Percentiles rank a stretch among this genome's conserved stretches.
These are phyloP conservation scores for Botia almorhae DNA, from an alignment of 2,797 vertebrate species.

Conservation along the genomic window DNA sequence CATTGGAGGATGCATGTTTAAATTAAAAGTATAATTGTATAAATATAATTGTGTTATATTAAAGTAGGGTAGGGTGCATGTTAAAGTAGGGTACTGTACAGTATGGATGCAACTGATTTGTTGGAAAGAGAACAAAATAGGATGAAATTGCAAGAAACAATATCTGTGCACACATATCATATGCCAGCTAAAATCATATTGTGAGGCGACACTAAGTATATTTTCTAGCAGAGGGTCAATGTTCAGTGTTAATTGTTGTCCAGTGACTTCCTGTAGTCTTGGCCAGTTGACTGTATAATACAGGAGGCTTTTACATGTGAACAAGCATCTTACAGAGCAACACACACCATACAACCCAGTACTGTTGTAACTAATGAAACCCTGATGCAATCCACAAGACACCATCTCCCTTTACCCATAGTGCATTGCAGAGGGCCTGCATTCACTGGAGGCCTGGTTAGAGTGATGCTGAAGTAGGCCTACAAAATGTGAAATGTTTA, in stretches of 20 bases:
- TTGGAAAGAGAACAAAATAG: too few species aligned
- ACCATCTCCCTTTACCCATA: slow-evolving; percentile 2
- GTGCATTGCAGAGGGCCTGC: not conserved
- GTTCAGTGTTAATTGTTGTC: not conserved
- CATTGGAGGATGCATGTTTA: too few species aligned
- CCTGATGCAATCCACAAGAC: slow-evolving; percentile 17
- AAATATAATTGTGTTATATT: too few species aligned
- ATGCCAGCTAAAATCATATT: too few species aligned
- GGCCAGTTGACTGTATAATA: slow-evolving; percentile 4
- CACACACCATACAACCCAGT: slow-evolving; percentile 5
- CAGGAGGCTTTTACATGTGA: slow-evolving; percentile 33
- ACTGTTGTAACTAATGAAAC: slow-evolving; percentile 33
- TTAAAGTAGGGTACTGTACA: too few species aligned
- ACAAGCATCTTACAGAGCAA: slow-evolving; percentile 58
- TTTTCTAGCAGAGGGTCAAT: not conserved
- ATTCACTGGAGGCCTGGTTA: slow-evolving; percentile 72
- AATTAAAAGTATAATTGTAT: too few species aligned
- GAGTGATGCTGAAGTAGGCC: slow-evolving; percentile 70
- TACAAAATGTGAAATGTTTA: slow-evolving; percentile 65
- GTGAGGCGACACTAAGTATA: too few species aligned
- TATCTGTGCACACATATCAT: too few species aligned
- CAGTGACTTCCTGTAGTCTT: not conserved
- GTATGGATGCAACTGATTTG: too few species aligned
- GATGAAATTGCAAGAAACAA: too few species aligned
- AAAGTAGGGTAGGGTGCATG: too few species aligned